Evolutionary conservation across 1,140 invertebrate genomes (phyloP).

Genomic region (Plodia interpunctella): DNA sequence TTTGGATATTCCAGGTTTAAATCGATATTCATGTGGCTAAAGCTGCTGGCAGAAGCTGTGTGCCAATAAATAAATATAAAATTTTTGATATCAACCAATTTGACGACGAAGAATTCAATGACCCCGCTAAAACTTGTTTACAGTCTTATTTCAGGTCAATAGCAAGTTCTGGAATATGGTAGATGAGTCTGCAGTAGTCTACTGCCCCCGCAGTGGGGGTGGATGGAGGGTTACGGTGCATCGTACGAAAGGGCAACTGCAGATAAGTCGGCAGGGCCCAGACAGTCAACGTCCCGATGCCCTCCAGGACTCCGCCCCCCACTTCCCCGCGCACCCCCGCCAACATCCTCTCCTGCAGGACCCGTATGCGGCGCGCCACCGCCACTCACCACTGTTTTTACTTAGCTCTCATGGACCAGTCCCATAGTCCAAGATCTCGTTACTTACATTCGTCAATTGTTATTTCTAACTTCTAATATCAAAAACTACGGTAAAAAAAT

Average conservation of each 20-base stretch:
- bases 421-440: background rate
- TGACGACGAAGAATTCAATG: background rate
- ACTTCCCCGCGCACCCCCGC: constrained; percentile 21
- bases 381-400: constrained; percentile 59
- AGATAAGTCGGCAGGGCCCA: constrained; percentile 64
- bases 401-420: constrained; percentile 39
- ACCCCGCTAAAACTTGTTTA: constrained; percentile 31
- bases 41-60: too few species aligned
- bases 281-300: constrained; percentile 66
- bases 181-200: constrained; percentile 61
- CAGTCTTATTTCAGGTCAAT: constrained; percentile 58
- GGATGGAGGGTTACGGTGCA: constrained; percentile 69
- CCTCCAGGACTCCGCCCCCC: constrained; percentile 27
- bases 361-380: constrained; percentile 57
- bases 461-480: too few species aligned
- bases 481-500: too few species aligned
- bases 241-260: constrained; percentile 74
- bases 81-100: background rate
- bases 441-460: background rate
- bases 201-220: constrained; percentile 51
- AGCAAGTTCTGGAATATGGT: constrained; percentile 52
- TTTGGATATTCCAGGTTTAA: too few species aligned
- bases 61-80: too few species aligned
- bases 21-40: too few species aligned
- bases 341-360: constrained; percentile 37